Evolutionary conservation across 2,113 vertebrate species (phyloP).

Genomic region (Meles meles): DNA sequence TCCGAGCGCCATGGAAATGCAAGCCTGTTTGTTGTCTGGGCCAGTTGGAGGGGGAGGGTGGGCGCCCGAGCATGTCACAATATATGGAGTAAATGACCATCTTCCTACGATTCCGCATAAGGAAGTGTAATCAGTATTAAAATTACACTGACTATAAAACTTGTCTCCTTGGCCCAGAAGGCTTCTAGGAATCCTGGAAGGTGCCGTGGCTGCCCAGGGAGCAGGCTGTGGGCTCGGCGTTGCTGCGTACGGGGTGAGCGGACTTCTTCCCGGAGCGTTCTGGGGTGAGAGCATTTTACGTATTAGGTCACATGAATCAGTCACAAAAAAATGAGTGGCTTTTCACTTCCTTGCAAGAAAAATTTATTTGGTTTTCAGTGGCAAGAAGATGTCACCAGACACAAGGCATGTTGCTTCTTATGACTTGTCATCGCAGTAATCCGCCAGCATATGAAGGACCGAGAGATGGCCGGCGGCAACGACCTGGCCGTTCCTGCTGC

Average conservation of each 20-base stretch:
- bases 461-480: rapidly evolving
- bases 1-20: not conserved
- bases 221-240: rapidly evolving
- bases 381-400: not conserved
- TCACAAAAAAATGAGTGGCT: not conserved
- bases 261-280: rapidly evolving
- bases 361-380: not conserved
- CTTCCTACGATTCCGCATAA: not conserved
- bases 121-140: too few species aligned
- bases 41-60: not conserved
- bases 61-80: rapidly evolving
- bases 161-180: not conserved
- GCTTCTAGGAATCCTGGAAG: not conserved
- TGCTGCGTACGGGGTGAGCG: rapidly evolving
- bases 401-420: not conserved
- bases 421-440: rapidly evolving
- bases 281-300: rapidly evolving
- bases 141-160: not conserved
- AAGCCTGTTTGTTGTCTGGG: not conserved
- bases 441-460: not conserved
- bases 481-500: rapidly evolving
- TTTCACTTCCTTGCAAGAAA: not conserved
- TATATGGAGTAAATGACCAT: rapidly evolving
- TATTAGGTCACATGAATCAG: rapidly evolving
- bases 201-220: rapidly evolving